Percentiles rank a stretch among this genome's conserved stretches.
Conservation (phyloP, 2,113 vertebrate genomes). For the Lophochroa leadbeateri region DNA sequence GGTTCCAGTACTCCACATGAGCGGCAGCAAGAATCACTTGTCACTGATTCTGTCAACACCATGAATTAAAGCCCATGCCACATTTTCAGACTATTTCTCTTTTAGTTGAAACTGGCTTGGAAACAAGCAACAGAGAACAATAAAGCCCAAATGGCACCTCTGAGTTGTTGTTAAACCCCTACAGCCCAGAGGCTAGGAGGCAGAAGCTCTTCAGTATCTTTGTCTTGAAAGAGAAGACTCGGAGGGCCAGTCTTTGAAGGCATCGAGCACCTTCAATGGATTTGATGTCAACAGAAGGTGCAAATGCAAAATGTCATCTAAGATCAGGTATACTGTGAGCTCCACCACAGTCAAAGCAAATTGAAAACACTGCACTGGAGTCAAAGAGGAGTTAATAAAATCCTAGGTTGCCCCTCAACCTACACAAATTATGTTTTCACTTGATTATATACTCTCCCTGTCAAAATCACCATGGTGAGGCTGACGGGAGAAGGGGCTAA, state of each 20-base stretch:
- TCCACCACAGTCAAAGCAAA: neutral
- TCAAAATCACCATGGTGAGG: neutral
- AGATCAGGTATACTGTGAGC: neutral
- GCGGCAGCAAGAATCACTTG: neutral
- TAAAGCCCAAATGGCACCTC: neutral
- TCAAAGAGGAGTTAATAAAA: neutral
- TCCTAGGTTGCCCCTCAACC: neutral
- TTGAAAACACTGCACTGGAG: slow-evolving; percentile 4
- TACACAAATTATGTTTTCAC: neutral
- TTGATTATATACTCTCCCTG: neutral
- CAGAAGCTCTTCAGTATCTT: neutral
- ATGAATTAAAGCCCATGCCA: neutral
- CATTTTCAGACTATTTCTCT: neutral
- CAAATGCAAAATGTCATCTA: neutral
- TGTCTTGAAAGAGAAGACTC: neutral
- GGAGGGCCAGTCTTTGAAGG: neutral
- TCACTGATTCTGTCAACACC: neutral
- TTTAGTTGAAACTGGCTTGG: slow-evolving; percentile 1
- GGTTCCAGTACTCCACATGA: neutral
- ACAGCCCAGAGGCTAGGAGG: neutral
- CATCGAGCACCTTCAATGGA: neutral
- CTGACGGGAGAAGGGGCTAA: neutral
- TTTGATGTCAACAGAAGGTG: neutral
- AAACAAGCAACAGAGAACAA: slow-evolving; percentile 35
- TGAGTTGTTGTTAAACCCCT: neutral